Evolutionary conservation across 1,140 invertebrate genomes (phyloP).

Genomic region (Drosophila pseudoobscura): DNA sequence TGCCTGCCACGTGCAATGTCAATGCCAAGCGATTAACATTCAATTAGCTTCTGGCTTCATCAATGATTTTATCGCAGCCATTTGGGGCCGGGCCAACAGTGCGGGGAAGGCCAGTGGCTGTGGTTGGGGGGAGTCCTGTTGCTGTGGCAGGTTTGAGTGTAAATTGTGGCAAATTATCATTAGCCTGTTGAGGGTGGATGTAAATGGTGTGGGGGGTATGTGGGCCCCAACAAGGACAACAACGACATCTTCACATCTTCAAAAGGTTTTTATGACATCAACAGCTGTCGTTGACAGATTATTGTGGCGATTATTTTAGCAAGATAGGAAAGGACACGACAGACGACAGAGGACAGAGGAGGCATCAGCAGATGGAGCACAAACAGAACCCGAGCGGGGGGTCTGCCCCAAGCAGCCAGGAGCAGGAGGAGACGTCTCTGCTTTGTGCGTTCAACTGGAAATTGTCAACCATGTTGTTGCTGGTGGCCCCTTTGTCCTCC

Average conservation of each 20-base stretch:
- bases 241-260: slow-evolving; percentile 74
- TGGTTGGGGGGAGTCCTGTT: slow-evolving; percentile 29
- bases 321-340: slow-evolving; percentile 19
- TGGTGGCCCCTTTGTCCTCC: slow-evolving; percentile 46
- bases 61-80: slow-evolving; percentile 82
- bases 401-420: background rate
- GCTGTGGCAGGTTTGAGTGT: slow-evolving; percentile 65
- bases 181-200: slow-evolving; percentile 57
- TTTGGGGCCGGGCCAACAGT: slow-evolving; percentile 34
- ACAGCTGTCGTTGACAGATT: slow-evolving; percentile 83
- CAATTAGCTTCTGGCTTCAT: slow-evolving; percentile 81
- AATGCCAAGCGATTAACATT: slow-evolving; percentile 82
- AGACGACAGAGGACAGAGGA: slow-evolving; percentile 14
- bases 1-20: slow-evolving; percentile 71
- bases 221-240: slow-evolving; percentile 42
- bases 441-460: slow-evolving; percentile 77
- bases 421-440: slow-evolving; percentile 23
- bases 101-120: background rate
- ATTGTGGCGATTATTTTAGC: slow-evolving; percentile 82
- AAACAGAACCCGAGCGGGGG: slow-evolving; percentile 22
- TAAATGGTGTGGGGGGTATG: slow-evolving; percentile 23
- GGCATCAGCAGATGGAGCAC: slow-evolving; percentile 25
- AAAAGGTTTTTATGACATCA: slow-evolving; percentile 83
- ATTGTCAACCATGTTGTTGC: slow-evolving; percentile 70
- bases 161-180: slow-evolving; percentile 83